A percentile compares a stretch with the other conserved stretches of the same genome.
These are phyloP conservation scores for Anguilla pacifica DNA, from an alignment of 2,797 vertebrate species.

Conservation along the genomic window DNA sequence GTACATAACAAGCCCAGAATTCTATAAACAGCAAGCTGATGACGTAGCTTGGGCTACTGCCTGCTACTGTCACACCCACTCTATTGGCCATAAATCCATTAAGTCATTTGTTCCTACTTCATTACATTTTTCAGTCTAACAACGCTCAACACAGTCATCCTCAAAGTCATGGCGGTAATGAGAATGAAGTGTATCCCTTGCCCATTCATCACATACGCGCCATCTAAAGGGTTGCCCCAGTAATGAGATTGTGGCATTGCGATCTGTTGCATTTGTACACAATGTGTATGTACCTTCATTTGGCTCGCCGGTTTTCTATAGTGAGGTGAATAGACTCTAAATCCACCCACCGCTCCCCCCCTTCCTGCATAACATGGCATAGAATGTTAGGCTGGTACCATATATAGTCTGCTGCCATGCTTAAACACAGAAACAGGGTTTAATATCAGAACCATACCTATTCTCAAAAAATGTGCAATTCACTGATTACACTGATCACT, in stretches of 20 bases:
- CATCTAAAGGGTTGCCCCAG: slow-evolving; percentile 16
- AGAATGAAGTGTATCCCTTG: slow-evolving; percentile 8
- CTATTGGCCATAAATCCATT: slow-evolving; percentile 21
- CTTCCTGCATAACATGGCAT: neutral
- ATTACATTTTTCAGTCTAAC: slow-evolving; percentile 13
- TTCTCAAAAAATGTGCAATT: neutral
- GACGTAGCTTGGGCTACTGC: neutral
- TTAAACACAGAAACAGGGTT: neutral
- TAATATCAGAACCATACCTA: neutral
- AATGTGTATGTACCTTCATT: neutral
- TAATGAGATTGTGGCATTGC: slow-evolving; percentile 20
- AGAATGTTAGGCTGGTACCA: neutral
- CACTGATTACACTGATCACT: neutral
- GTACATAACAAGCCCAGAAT: slow-evolving; percentile 14
- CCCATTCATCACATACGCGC: slow-evolving; percentile 14
- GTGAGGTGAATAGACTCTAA: neutral
- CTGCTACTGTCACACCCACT: slow-evolving; percentile 4
- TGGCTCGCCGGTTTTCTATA: neutral
- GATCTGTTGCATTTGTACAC: neutral
- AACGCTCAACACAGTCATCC: slow-evolving; percentile 9
- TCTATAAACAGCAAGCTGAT: slow-evolving; percentile 17
- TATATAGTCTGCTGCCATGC: neutral
- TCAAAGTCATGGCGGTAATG: slow-evolving; percentile 24
- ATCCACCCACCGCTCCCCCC: neutral
- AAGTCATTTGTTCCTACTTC: slow-evolving; percentile 31